phyloP scores from a whole-genome alignment of 2,888 invertebrate species.

The Polyommatus iphigenia region DNA sequence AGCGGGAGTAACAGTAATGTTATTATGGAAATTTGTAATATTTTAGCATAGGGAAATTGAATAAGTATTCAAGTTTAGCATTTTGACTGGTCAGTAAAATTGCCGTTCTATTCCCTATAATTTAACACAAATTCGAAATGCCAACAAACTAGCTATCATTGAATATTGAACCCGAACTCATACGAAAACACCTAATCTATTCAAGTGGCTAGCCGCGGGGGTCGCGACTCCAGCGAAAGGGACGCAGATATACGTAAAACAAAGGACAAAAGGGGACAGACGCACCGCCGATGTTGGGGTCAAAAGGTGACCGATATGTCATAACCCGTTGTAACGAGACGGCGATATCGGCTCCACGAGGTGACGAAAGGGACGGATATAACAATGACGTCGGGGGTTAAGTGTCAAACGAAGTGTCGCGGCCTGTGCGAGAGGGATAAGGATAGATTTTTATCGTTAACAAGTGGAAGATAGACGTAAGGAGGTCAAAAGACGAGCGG shows the following conservation, averaged over 20 bases:
- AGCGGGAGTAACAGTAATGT: not conserved
- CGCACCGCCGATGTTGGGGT: conserved; percentile 64
- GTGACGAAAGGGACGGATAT: conserved; percentile 60
- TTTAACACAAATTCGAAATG: conserved; percentile 65
- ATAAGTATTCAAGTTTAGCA: not conserved
- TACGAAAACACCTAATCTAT: conserved; percentile 80
- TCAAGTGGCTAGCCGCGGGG: conserved; percentile 75
- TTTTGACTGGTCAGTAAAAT: conserved; percentile 14
- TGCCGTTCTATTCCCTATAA: conserved; percentile 10
- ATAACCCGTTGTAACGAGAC: conserved; percentile 74
- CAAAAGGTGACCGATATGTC: conserved; percentile 78
- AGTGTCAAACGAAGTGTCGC: conserved; percentile 76
- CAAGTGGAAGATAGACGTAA: conserved; percentile 52
- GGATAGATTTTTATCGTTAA: conserved; percentile 49
- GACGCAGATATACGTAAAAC: conserved; percentile 55
- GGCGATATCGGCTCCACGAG: conserved; percentile 48
- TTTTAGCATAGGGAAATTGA: not conserved
- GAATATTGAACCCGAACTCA: conserved; percentile 72
- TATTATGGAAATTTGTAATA: not conserved
- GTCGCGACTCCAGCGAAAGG: conserved; percentile 69
- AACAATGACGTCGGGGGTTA: conserved; percentile 77
- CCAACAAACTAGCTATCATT: conserved; percentile 74
- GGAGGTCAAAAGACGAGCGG: conserved; percentile 78
- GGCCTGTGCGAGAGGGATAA: conserved; percentile 66
- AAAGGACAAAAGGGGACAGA: conserved; percentile 59